These are phyloP conservation scores for Epizoanthus scotinus DNA, from an alignment of 92 coral and sea anemone genomes.

Conservation along the genomic window DNA sequence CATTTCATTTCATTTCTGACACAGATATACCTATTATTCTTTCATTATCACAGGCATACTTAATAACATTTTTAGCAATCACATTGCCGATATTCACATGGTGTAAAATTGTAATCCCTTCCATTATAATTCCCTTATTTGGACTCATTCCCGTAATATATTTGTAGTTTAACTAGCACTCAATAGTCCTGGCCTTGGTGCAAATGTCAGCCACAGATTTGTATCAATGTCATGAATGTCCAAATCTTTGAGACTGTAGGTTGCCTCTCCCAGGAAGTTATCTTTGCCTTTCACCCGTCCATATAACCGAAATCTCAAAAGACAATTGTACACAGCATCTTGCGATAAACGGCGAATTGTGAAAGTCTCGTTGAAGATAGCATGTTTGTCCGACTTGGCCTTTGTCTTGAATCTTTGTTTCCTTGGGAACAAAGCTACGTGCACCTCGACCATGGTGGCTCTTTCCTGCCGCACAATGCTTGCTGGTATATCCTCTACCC, in stretches of 20 bases:
- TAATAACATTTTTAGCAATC: too few relatives aligned
- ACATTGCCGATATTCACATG: too few relatives aligned
- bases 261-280: slow-evolving; percentile 40
- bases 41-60: too few relatives aligned
- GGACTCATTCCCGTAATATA: too few relatives aligned
- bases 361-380: slow-evolving; percentile 36
- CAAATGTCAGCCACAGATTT: slow-evolving; percentile 40
- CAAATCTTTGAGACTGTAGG: slow-evolving; percentile 38
- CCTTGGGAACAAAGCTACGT: slow-evolving; percentile 37
- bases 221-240: slow-evolving; percentile 38
- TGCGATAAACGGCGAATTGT: slow-evolving; percentile 40
- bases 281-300: slow-evolving; percentile 34
- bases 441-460: slow-evolving; percentile 36
- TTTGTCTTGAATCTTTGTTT: slow-evolving; percentile 37
- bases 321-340: slow-evolving; percentile 32
- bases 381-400: slow-evolving; percentile 29
- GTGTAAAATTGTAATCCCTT: too few relatives aligned
- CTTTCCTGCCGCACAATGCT: slow-evolving; percentile 11
- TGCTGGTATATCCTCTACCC: slow-evolving; percentile 39
- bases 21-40: too few relatives aligned
- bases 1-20: too few relatives aligned
- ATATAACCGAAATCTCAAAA: slow-evolving; percentile 26
- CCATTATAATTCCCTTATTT: too few relatives aligned
- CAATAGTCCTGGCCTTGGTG: slow-evolving; percentile 31
- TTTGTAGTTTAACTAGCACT: not conserved